Evolutionary conservation across 1,140 invertebrate genomes (phyloP).

Genomic region (Eciton burchellii): DNA sequence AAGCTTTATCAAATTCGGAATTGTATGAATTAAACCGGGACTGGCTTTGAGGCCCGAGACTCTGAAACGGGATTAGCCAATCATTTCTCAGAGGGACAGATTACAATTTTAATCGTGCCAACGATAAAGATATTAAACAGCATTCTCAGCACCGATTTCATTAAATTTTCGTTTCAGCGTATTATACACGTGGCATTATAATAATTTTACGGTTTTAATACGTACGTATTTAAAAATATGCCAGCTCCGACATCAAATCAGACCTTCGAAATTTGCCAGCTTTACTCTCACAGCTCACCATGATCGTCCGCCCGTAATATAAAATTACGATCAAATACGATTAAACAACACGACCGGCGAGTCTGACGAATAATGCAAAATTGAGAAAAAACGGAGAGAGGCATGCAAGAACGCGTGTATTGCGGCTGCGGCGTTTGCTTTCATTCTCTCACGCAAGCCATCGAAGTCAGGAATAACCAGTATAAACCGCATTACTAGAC

Average conservation of each 20-base stretch:
- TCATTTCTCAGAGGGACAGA: neutral
- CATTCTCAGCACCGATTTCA: neutral
- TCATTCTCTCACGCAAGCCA: neutral
- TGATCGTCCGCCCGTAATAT: too few species aligned
- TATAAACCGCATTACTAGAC: constrained; percentile 39
- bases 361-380: neutral
- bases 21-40: constrained; percentile 36
- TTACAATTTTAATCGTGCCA: constrained; percentile 24
- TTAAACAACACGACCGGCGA: too few species aligned
- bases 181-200: neutral
- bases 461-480: constrained; percentile 12
- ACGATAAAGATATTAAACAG: constrained; percentile 25
- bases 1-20: constrained; percentile 38
- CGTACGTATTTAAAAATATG: too few species aligned
- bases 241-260: too few species aligned
- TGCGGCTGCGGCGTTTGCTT: neutral
- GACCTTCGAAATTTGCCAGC: neutral
- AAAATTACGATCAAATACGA: too few species aligned
- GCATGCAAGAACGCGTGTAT: neutral
- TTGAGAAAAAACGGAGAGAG: neutral
- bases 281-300: neutral
- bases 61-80: constrained; percentile 33
- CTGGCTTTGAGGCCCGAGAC: constrained; percentile 20
- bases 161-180: constrained; percentile 18
- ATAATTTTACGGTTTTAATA: neutral